A percentile compares a stretch with the other conserved stretches of the same genome.
Conservation (phyloP, 2,888 invertebrate genomes). For the Eudasyphora cyanicolor region DNA sequence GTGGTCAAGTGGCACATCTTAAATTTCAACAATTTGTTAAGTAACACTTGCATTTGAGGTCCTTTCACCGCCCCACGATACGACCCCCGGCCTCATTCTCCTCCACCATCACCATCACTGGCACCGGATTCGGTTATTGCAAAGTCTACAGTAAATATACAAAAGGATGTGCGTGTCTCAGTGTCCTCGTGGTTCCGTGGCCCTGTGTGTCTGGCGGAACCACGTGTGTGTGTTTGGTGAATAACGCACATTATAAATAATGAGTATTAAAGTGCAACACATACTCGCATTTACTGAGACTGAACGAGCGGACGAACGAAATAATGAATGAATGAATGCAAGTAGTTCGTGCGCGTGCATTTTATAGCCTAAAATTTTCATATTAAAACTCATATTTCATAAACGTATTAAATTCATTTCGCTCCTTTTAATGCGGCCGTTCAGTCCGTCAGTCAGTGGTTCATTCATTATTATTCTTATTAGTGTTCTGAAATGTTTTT, state of each 20-base stretch:
- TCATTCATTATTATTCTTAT: constrained; percentile 7
- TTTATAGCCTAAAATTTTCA: constrained; percentile 61
- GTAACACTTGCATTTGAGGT: constrained; percentile 67
- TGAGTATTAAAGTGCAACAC: constrained; percentile 21
- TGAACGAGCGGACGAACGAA: too few relatives aligned
- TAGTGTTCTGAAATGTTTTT: neutral
- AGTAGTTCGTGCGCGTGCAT: constrained; percentile 56
- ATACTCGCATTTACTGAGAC: too few relatives aligned
- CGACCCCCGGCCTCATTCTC: too few relatives aligned
- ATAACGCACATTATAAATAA: constrained; percentile 34
- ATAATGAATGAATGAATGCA: too few relatives aligned
- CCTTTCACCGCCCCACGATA: too few relatives aligned
- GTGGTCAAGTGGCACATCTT: constrained; percentile 64
- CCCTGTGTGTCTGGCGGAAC: neutral
- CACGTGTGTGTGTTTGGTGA: constrained; percentile 17
- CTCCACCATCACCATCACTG: neutral
- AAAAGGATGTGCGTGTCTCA: neutral
- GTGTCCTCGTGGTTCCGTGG: too few relatives aligned
- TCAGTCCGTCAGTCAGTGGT: neutral
- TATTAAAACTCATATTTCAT: constrained; percentile 60
- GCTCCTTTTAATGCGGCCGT: too few relatives aligned
- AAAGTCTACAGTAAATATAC: neutral
- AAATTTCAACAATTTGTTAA: constrained; percentile 69
- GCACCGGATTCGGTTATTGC: too few relatives aligned
- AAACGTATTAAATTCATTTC: constrained; percentile 36